Evolutionary conservation across 2,888 invertebrate genomes (phyloP), one percentile per base, ranked within the genome.

Genomic region (Andricus curvator): DNA sequence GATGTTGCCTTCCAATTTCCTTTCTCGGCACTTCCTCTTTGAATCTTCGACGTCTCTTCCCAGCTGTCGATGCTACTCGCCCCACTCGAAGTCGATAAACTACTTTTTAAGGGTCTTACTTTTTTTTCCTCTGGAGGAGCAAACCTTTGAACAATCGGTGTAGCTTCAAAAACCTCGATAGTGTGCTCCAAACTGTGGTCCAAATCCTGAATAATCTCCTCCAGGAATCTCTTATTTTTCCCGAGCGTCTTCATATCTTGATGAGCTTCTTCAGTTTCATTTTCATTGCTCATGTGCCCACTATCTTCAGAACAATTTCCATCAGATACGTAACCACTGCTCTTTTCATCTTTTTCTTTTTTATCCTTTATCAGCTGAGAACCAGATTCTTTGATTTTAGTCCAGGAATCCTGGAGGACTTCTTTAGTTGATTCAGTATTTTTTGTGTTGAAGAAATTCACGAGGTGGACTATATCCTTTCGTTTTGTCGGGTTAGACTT

Each of bases 271-370:
- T 91, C 91, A 79, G 91, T 90, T 82, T 95, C 95, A 88, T 95
- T 95, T 91, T 96, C 96, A 89, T 96, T 96, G 77, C 96, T 96
- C 86, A 96, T 96, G 93, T 97, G 96, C 82, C 97, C 97, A 80
- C 96, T 96, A 93, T 97, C 97, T 88, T 97, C 96, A 81, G 96
- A 96, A 51, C 90, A 91, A 89, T 93, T 93, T 88, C 96, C 96
- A 88, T 96, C 96, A 9, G 96, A 96, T 85, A 94, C 84, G 81
- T 92, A 92, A 4, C 92, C 92, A 68, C 89, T 91, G 41, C 41
- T 86, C 78, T 91, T 91, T 68, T 91, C 91, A 66, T 88, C 81
- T 37, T 88, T 88, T 80, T 84, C 56, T 60, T 66, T 70, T 80
- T 82, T 77, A 78, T 82, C 84, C 20, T 81, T 86, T 56, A 86